Base-by-base conservation (phyloP, 2,113 vertebrate species). In the Sinocyclocheilus maitianheensis region DNA sequence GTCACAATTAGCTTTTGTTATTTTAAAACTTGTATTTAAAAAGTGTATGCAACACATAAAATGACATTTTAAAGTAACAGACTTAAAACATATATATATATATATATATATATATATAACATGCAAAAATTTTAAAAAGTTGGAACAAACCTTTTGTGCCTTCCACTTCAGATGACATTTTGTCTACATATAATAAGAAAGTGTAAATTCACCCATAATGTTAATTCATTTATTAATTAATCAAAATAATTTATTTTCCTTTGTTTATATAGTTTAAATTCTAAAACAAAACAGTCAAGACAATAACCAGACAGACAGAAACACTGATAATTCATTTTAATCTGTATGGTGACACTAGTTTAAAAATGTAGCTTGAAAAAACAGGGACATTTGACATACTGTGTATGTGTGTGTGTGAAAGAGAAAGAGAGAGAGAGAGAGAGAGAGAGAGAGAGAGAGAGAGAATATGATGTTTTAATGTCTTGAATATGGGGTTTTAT, bases 81-180 rank as follows among this genome's bases (percentile, higher is more conserved):
- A 20, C 20, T 3, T n/a, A 1, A n/a, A 48, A 46, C 10, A 75
- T 7, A 20, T 37, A 58, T 40, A 24, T 46, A 65, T 26, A 26
- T 26, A 26, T 26, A 26, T 26, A 26, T 26, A 26, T 26, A 75
- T 7, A 20, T 37, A 58, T 40, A 24, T 46, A 62, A 65, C 22
- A 46, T 24, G 3, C 65, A 8, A 62, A 79, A 12, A 18, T 3
- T 1, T 1, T 14, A 79, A 40, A 63, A 40, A 65, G 37, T 24
- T 63, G 22, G 9, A 63, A 46, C 40, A 30, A 81, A 65, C 40
- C 40, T 81, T 62, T 48, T 81, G 40, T 48, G 58, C n/a, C 79
- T 81, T 81, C n/a, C 37, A 63, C 60, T 63, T 65, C 78, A 81
- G 60, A n/a, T 65, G 78, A 65, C 11, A 30, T 65, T 18, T 48